phyloP scores from a whole-genome alignment of 2,888 invertebrate species.

The Trypoxylon attenuatum region DNA sequence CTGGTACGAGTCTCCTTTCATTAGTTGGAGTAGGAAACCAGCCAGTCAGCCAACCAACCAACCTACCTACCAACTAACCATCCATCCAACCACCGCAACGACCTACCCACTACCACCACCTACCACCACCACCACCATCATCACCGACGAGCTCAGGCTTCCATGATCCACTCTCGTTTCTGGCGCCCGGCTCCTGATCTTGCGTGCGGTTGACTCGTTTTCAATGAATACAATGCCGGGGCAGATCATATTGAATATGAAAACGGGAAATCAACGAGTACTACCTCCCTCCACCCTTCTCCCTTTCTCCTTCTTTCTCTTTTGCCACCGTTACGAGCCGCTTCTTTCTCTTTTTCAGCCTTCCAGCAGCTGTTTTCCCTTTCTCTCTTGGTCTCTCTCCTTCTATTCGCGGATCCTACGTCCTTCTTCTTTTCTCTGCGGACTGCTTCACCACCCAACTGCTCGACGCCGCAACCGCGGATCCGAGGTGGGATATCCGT shows the following conservation, averaged over 20 bases:
- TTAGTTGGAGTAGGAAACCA: conserved; percentile 72
- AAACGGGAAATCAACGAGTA: conserved; percentile 74
- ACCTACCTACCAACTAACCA: conserved; percentile 66
- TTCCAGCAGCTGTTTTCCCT: neutral
- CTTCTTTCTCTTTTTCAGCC: too few species aligned
- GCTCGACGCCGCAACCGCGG: conserved; percentile 19
- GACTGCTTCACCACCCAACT: conserved; percentile 38
- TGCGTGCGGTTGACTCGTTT: conserved; percentile 74
- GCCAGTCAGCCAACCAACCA: conserved; percentile 63
- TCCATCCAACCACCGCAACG: conserved; percentile 61
- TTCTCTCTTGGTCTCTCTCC: neutral
- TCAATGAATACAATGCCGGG: conserved; percentile 74
- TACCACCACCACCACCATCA: conserved; percentile 47
- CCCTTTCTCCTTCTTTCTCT: neutral
- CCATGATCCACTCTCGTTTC: conserved; percentile 67
- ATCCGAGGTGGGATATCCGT: conserved; percentile 36
- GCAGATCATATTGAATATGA: conserved; percentile 74
- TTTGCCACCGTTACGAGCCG: too few species aligned
- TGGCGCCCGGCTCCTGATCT: conserved; percentile 69
- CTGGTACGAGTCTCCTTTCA: conserved; percentile 71
- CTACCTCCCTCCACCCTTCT: conserved; percentile 32
- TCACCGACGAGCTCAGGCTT: conserved; percentile 52
- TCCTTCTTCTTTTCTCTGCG: neutral
- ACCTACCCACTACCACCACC: conserved; percentile 51
- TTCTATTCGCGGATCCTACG: conserved; percentile 11